phyloP scores from a whole-genome alignment of 2,113 vertebrate species.

The Hydropotes inermis region DNA sequence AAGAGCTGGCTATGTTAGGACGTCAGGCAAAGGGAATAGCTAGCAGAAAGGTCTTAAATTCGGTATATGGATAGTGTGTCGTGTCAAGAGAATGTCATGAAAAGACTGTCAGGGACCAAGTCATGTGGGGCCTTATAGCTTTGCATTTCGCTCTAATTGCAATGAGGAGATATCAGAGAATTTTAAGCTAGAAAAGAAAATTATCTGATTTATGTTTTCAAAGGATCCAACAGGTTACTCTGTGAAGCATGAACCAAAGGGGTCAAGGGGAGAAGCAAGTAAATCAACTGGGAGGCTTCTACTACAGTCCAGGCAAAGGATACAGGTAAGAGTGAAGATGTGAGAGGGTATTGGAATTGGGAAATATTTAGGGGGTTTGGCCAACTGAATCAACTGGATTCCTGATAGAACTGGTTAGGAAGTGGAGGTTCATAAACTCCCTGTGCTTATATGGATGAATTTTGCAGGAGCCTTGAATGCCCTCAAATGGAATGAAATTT shows the following conservation, averaged over 20 bases:
- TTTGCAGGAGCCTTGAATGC: not conserved
- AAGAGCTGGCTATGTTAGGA: not conserved
- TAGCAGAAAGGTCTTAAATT: not conserved
- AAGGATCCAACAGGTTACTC: not conserved
- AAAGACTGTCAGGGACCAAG: not conserved
- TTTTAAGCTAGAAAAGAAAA: not conserved
- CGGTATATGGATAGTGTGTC: not conserved
- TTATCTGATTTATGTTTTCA: not conserved
- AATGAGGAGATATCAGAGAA: not conserved
- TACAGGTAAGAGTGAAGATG: not conserved
- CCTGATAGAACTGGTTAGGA: not conserved
- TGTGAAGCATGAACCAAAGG: not conserved
- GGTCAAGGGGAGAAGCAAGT: not conserved
- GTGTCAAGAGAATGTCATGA: not conserved
- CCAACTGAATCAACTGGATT: not conserved
- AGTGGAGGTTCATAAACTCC: not conserved
- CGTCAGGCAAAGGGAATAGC: not conserved
- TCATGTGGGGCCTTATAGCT: not conserved
- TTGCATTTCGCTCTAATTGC: not conserved
- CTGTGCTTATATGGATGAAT: not conserved
- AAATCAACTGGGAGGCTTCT: not conserved
- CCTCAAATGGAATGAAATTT: not conserved
- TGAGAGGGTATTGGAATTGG: not conserved
- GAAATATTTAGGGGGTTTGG: not conserved
- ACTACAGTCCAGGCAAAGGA: not conserved